Base-by-base conservation (phyloP, 2,797 vertebrate genomes). In the Phalloptychus januarius region DNA sequence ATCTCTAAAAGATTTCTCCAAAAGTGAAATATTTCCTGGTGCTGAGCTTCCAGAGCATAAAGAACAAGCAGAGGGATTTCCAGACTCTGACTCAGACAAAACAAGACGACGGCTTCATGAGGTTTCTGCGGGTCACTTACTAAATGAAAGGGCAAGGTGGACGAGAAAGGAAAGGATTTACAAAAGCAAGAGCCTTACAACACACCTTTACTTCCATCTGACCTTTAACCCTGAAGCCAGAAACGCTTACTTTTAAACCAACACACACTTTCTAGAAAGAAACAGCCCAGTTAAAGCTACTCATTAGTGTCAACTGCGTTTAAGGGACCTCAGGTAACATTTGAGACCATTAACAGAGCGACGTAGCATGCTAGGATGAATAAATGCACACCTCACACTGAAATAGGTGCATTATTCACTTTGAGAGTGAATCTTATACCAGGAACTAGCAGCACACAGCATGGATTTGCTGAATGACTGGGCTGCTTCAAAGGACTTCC, bases 121-220 rank as follows among this genome's bases (percentile, higher is more conserved):
- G 70, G 23, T 23, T 65, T 20, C 18, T 72, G 63, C 28, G 15
- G 69, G 83, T 88, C 72, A 67, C 15, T 20, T 71, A 33, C 61
- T 80, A 79, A 89, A 78, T 69, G 72, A 84, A 76, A 85, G 36
- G 81, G 31, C 74, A 91, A 89, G 85, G 84, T 88, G 71, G 73
- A 13, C n/a, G 65, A 79, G 38, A 67, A 40, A 23, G 16, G 2
- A 20, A 38, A 65, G 10, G 33, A 7, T 36, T 46, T 38, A 20
- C 36, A 48, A 70, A 74, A 69, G 38, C 65, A 67, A 56, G 69
- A 20, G n/a, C 45, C 31, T 63, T 72, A 18, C 50, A 23, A n/a
- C 72, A 40, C 54, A 75, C 71, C 42, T 69, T 69, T 65, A 71
- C 77, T 69, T 70, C 77, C 72, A 74, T 56, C 52, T 76, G 74